These are phyloP conservation scores for Diadema setosum DNA, from an alignment of 35 echinoderm and acorn worm species.

Conservation along the genomic window DNA sequence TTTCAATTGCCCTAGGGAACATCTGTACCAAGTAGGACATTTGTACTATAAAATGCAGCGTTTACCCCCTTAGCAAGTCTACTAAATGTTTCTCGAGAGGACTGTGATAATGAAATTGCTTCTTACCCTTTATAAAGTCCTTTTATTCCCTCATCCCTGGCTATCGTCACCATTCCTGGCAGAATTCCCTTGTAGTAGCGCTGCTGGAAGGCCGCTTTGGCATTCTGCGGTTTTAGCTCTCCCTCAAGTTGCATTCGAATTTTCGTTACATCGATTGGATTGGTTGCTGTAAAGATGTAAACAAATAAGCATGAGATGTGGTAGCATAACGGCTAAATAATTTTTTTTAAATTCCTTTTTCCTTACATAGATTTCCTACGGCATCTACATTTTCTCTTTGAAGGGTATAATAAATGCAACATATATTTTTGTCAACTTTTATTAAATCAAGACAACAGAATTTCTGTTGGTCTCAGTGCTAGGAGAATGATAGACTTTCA, in stretches of 20 bases:
- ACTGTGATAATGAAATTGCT: too few relatives aligned
- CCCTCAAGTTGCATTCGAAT: slow-evolving; percentile 95
- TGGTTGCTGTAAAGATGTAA: slow-evolving; percentile 56
- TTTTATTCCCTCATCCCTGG: slow-evolving; percentile 77
- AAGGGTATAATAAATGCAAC: background rate
- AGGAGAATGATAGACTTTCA: too few relatives aligned
- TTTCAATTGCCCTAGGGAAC: too few relatives aligned
- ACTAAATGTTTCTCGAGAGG: too few relatives aligned
- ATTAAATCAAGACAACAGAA: background rate
- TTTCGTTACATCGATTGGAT: slow-evolving; percentile 94
- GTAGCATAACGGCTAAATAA: background rate
- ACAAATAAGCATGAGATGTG: background rate
- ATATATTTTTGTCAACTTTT: background rate
- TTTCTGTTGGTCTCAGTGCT: background rate
- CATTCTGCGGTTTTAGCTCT: slow-evolving; percentile 53
- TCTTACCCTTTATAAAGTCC: slow-evolving; percentile 95
- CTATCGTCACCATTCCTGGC: slow-evolving; percentile 67
- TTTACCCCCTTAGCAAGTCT: too few relatives aligned
- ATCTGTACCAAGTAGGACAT: too few relatives aligned
- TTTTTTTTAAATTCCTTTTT: background rate
- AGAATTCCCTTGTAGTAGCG: slow-evolving; percentile 94
- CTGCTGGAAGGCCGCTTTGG: slow-evolving; percentile 29
- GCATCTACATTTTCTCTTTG: background rate
- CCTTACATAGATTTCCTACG: background rate
- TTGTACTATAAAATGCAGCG: too few relatives aligned